phyloP scores from a whole-genome alignment of 2,888 invertebrate genomes.

The Agrilus biguttatus region DNA sequence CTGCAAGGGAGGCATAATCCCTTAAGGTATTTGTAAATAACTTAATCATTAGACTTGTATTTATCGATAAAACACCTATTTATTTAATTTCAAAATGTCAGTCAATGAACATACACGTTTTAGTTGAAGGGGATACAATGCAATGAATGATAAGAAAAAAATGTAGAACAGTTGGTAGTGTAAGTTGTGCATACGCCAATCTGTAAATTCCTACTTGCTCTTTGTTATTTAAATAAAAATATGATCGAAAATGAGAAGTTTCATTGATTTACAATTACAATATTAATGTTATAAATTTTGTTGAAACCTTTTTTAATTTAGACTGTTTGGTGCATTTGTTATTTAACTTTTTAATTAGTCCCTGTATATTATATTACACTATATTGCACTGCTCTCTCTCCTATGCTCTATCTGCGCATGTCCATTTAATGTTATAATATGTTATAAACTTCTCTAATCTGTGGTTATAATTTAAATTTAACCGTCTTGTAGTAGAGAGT shows the following conservation, averaged over 20 bases:
- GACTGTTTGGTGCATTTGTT: no score
- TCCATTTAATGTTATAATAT: no score
- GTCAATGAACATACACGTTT: conserved; percentile 16
- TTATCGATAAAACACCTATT: conserved; percentile 19
- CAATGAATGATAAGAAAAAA: conserved; percentile 12
- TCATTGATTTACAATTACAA: no score
- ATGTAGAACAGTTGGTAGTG: conserved; percentile 17
- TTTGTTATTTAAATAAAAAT: conserved; percentile 19
- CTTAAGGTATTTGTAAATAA: conserved; percentile 17
- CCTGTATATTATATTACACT: no score
- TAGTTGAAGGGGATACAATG: conserved; percentile 15
- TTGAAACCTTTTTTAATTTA: no score
- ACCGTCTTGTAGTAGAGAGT: no score
- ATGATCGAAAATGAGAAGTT: neutral
- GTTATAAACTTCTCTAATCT: no score
- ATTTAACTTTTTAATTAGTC: no score
- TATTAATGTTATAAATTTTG: no score
- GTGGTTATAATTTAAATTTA: no score
- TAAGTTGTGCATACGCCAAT: conserved; percentile 19
- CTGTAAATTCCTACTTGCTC: conserved; percentile 23
- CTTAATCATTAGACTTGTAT: conserved; percentile 19
- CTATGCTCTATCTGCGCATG: no score
- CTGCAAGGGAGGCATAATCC: conserved; percentile 7
- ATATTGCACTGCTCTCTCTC: no score
- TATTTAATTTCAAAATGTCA: conserved; percentile 19